These are phyloP conservation scores for Andricus quercusramuli DNA, from an alignment of 2,888 invertebrate species.

Conservation along the genomic window DNA sequence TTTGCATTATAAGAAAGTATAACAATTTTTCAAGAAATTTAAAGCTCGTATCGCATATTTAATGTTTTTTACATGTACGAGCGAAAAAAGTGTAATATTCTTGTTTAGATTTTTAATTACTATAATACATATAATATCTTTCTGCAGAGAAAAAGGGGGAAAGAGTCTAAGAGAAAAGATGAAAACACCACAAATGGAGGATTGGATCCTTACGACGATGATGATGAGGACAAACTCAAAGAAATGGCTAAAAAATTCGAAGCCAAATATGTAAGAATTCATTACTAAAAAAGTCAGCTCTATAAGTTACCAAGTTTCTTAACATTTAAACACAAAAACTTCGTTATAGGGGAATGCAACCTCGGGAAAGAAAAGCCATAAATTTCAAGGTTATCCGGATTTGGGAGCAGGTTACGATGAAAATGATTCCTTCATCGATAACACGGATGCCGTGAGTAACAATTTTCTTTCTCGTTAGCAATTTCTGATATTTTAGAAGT, in stretches of 20 bases:
- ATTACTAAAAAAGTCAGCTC: neutral
- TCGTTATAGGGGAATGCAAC: constrained; percentile 77
- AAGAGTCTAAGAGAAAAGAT: constrained; percentile 72
- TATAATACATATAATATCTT: constrained; percentile 42
- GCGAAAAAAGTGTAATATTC: no score
- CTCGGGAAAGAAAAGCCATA: constrained; percentile 80
- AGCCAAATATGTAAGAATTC: constrained; percentile 92
- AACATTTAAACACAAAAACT: neutral
- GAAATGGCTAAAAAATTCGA: constrained; percentile 94
- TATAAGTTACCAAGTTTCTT: neutral
- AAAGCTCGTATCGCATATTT: no score
- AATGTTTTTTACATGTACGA: no score
- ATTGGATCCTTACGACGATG: constrained; percentile 81
- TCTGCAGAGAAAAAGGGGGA: constrained; percentile 77
- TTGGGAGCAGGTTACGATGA: constrained; percentile 98
- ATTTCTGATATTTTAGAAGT: constrained; percentile 22
- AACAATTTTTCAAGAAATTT: neutral
- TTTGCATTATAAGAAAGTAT: neutral
- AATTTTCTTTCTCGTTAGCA: constrained; percentile 12
- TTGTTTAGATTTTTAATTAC: neutral
- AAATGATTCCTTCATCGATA: constrained; percentile 97
- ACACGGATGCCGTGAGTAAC: constrained; percentile 91
- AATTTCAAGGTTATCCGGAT: constrained; percentile 91
- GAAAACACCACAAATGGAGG: constrained; percentile 68
- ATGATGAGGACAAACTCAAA: constrained; percentile 86